These are phyloP conservation scores for Muscicapa adusta DNA, from an alignment of 2,113 vertebrate genomes.

Conservation along the genomic window DNA sequence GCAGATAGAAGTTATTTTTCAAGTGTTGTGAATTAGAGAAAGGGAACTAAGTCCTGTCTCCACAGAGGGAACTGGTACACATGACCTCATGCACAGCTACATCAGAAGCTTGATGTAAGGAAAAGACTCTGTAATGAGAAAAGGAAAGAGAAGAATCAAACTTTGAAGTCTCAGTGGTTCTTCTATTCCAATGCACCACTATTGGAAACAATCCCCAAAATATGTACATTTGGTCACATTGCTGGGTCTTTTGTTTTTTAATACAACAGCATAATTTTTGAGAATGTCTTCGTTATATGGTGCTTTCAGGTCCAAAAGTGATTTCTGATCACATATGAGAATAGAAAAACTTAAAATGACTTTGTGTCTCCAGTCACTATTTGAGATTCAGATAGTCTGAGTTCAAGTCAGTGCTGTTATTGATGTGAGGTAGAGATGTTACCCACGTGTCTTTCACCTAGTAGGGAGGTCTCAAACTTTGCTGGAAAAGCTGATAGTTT, in stretches of 20 bases:
- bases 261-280: not conserved
- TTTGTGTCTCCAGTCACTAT: not conserved
- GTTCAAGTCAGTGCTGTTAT: not conserved
- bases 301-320: not conserved
- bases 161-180: not conserved
- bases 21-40: not conserved
- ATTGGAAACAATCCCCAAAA: not conserved
- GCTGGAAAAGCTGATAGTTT: not conserved
- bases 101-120: not conserved
- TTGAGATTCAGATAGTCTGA: not conserved
- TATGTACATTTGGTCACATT: not conserved
- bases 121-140: not conserved
- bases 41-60: not conserved
- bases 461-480: not conserved
- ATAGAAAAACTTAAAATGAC: not conserved
- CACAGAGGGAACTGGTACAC: not conserved
- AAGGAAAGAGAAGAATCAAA: not conserved
- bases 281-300: not conserved
- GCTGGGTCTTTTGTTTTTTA: not conserved
- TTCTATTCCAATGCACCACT: not conserved
- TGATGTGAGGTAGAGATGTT: not conserved
- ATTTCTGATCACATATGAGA: not conserved
- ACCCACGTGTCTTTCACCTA: not conserved
- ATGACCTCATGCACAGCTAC: not conserved
- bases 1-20: not conserved